phyloP scores from a whole-genome alignment of 64 coral and sea anemone species.

The Hydrozoanthus tunicans region DNA sequence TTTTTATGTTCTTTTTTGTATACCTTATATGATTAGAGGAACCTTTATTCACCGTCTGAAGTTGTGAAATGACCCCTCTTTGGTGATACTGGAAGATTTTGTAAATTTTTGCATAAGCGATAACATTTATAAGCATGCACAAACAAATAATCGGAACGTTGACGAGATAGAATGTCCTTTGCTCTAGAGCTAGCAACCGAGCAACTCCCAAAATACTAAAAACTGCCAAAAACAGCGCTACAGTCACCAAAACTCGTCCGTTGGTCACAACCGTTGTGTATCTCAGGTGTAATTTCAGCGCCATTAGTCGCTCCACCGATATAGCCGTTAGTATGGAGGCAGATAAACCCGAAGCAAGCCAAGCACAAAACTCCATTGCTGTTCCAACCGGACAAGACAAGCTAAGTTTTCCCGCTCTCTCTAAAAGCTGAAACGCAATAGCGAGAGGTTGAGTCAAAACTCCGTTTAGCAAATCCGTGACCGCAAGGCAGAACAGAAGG shows the following conservation, averaged over 20 bases:
- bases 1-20: not conserved
- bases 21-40: not conserved
- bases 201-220: not conserved
- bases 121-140: not conserved
- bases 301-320: conserved; percentile 7
- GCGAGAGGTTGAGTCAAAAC: not conserved
- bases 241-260: not conserved
- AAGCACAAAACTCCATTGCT: conserved; percentile 19
- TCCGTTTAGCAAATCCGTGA: conserved; percentile 31
- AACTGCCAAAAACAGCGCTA: not conserved
- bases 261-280: not conserved
- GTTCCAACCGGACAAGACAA: conserved; percentile 20
- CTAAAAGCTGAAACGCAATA: not conserved
- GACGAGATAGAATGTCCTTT: conserved; percentile 8
- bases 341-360: conserved; percentile 7
- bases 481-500: conserved; percentile 35
- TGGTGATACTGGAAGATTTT: conserved; percentile 7
- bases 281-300: conserved; percentile 35
- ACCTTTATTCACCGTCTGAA: not conserved
- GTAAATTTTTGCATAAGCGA: conserved; percentile 20
- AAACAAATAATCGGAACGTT: not conserved
- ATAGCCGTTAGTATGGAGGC: not conserved
- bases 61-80: not conserved
- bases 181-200: not conserved
- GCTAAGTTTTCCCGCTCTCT: not conserved